phyloP scores from a whole-genome alignment of 2,888 invertebrate genomes.

The Habrosyne pyritoides region DNA sequence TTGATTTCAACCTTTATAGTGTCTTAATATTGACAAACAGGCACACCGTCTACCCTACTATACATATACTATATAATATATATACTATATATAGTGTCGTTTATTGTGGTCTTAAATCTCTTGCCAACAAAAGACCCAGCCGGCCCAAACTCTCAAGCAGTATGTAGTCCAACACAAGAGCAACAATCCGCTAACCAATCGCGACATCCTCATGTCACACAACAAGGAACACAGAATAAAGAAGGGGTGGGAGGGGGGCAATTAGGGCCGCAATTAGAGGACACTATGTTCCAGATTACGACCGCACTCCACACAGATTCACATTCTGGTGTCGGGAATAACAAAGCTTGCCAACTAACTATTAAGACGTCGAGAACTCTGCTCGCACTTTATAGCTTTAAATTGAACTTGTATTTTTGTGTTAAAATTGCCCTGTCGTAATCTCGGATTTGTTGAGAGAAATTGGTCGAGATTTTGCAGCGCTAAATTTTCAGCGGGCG shows the following conservation, averaged over 20 bases:
- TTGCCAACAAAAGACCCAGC: background rate
- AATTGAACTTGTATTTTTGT: conserved; percentile 51
- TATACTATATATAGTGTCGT: too few relatives aligned
- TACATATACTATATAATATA: too few relatives aligned
- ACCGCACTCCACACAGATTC: conserved; percentile 67
- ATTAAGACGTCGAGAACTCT: conserved; percentile 69
- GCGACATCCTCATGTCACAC: conserved; percentile 24
- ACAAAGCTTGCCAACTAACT: conserved; percentile 78
- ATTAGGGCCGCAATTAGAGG: conserved; percentile 83
- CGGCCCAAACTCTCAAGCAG: background rate
- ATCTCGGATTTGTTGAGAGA: conserved; percentile 40
- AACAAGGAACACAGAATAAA: conserved; percentile 53
- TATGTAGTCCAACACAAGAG: background rate
- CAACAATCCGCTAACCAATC: conserved; percentile 13
- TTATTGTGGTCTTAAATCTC: too few relatives aligned
- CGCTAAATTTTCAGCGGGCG: conserved; percentile 9
- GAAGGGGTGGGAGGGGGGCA: conserved; percentile 61
- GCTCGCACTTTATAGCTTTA: conserved; percentile 11
- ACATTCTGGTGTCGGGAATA: conserved; percentile 66
- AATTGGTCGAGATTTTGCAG: conserved; percentile 18
- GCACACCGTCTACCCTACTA: too few relatives aligned
- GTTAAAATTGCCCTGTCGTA: conserved; percentile 42
- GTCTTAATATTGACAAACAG: too few relatives aligned
- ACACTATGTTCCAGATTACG: conserved; percentile 81
- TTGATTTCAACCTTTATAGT: too few relatives aligned